These are phyloP conservation scores for Ferrisia virgata DNA, from an alignment of 2,888 invertebrate genomes.

Conservation along the genomic window DNA sequence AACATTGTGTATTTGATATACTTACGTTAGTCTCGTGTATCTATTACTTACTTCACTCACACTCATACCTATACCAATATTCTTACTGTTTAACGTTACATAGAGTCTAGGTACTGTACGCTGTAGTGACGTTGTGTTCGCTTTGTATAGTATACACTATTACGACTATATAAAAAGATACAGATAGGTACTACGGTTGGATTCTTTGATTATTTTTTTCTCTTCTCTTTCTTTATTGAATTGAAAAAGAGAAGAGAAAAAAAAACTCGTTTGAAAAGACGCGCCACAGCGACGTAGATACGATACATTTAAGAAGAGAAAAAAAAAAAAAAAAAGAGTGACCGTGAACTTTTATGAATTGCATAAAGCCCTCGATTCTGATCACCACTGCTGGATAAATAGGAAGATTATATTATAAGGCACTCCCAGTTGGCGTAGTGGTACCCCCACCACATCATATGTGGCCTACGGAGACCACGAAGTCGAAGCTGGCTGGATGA, in stretches of 20 bases:
- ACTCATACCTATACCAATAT: background rate
- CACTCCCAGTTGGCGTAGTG: background rate
- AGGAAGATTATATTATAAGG: background rate
- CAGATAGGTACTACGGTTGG: background rate
- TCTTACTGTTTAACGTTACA: background rate
- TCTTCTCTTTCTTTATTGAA: background rate
- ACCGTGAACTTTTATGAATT: background rate
- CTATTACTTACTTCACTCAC: background rate
- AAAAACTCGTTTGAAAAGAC: background rate
- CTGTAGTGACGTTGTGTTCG: background rate
- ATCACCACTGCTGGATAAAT: background rate
- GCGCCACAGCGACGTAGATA: background rate
- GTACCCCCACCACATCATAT: background rate
- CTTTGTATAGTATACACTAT: background rate
- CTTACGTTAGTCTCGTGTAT: background rate
- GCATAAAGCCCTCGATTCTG: background rate
- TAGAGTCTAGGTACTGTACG: no score
- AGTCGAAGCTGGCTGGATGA: background rate
- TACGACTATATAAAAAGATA: background rate
- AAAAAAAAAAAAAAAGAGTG: background rate
- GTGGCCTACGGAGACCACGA: background rate
- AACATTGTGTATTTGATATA: background rate
- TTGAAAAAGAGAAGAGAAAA: background rate
- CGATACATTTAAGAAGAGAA: background rate
- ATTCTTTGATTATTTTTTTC: background rate